Evolutionary conservation across 2,888 invertebrate species (phyloP).

Genomic region (Lasioglossum pauxillum): DNA sequence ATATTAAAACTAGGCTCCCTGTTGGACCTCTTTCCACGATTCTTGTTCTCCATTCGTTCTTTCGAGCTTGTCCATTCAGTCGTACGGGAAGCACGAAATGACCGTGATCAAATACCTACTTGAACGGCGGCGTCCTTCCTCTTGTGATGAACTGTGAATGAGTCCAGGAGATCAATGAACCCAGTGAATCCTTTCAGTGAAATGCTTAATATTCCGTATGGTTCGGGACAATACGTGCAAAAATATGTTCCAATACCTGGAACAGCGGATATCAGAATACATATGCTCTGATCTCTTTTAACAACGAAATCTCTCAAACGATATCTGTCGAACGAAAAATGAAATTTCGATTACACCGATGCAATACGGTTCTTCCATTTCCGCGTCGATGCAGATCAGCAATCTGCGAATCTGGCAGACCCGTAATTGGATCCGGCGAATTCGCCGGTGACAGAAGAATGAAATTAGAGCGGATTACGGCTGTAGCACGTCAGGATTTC

Average conservation of each 20-base stretch:
- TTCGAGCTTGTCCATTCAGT: background rate
- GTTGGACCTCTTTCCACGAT: background rate
- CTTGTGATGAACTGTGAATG: background rate
- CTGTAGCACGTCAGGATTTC: background rate
- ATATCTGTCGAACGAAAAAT: background rate
- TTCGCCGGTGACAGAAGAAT: background rate
- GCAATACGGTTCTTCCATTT: background rate
- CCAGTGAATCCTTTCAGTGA: background rate
- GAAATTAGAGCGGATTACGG: background rate
- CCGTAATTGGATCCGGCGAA: background rate
- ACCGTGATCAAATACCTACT: background rate
- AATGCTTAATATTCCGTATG: too few species aligned
- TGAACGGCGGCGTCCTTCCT: background rate
- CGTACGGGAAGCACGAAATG: background rate
- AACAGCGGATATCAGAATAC: too few species aligned
- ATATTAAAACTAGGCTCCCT: background rate
- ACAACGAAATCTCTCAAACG: background rate
- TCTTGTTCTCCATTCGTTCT: background rate
- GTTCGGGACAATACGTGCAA: background rate
- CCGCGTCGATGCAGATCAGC: background rate
- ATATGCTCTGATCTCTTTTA: background rate
- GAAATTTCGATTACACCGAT: background rate
- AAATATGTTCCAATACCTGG: too few species aligned
- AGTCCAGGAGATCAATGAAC: background rate
- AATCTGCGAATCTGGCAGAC: background rate